These are phyloP conservation scores for Ceratosolen solmsi DNA, from an alignment of 1,140 invertebrate genomes.

Conservation along the genomic window DNA sequence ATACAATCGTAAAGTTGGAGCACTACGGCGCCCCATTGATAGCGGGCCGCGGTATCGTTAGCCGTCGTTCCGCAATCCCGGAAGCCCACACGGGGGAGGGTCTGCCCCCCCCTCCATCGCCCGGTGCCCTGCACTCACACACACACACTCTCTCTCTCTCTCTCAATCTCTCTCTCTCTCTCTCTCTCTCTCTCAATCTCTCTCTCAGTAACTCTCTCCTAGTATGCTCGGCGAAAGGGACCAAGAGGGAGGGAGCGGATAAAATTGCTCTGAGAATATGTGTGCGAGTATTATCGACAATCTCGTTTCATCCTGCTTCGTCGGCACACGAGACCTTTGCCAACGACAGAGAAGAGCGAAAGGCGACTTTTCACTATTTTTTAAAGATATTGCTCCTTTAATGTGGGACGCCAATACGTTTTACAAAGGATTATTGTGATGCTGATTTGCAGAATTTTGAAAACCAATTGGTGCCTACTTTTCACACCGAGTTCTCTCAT, in stretches of 20 bases:
- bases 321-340: background rate
- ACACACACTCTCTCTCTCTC: background rate
- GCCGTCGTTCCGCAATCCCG: constrained; percentile 61
- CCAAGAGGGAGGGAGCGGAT: no score
- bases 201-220: no score
- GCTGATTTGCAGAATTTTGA: no score
- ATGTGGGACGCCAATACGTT: no score
- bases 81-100: constrained; percentile 54
- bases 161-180: background rate
- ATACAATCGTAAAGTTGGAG: constrained; percentile 67
- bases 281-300: constrained; percentile 56
- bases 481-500: no score
- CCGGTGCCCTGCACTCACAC: background rate
- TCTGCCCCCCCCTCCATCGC: background rate
- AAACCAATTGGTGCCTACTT: no score
- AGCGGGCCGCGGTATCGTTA: constrained; percentile 57
- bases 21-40: constrained; percentile 59
- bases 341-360: background rate
- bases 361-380: constrained; percentile 2
- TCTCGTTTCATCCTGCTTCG: constrained; percentile 45
- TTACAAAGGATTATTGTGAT: no score
- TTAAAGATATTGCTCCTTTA: background rate
- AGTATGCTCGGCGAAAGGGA: no score
- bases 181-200: no score
- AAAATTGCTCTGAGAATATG: no score